These are phyloP conservation scores for Erythrolamprus reginae DNA, from an alignment of 2,113 vertebrate genomes.

Conservation along the genomic window DNA sequence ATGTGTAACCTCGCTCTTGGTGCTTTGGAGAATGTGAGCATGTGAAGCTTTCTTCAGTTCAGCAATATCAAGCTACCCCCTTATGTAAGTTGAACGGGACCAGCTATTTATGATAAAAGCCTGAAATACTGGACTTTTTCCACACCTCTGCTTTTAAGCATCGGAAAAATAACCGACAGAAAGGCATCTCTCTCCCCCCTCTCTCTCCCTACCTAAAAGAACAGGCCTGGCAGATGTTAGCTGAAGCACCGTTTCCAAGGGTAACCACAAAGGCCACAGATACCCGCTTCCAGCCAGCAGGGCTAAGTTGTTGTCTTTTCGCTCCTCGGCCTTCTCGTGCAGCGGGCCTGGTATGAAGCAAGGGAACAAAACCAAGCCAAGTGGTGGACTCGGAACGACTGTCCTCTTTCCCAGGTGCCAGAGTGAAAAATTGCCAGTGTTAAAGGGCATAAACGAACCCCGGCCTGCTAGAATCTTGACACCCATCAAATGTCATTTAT, in stretches of 20 bases:
- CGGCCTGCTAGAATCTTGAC: neutral
- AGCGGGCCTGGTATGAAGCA: neutral
- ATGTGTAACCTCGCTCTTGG: neutral
- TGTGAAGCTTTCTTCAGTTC: neutral
- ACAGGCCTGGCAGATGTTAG: conserved; percentile 21
- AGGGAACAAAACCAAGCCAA: conserved; percentile 7
- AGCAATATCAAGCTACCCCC: neutral
- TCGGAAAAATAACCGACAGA: conserved; percentile 1
- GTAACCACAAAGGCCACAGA: conserved; percentile 1
- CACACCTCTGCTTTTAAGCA: neutral
- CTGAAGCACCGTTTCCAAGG: conserved; percentile 20
- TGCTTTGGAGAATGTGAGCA: neutral
- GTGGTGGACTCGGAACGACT: neutral
- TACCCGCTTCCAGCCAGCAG: neutral
- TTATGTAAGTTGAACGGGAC: neutral
- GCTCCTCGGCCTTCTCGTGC: neutral
- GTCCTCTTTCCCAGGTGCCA: neutral
- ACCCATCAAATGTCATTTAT: neutral
- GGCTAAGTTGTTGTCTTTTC: neutral
- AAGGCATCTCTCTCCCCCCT: neutral
- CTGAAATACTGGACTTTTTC: neutral
- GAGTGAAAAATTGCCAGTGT: neutral
- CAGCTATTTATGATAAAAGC: neutral
- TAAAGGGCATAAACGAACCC: neutral
- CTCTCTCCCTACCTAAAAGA: neutral